Evolutionary conservation across 2,888 invertebrate species (phyloP), one percentile per base, ranked within the genome.

Genomic region (Agonopterix arenella): DNA sequence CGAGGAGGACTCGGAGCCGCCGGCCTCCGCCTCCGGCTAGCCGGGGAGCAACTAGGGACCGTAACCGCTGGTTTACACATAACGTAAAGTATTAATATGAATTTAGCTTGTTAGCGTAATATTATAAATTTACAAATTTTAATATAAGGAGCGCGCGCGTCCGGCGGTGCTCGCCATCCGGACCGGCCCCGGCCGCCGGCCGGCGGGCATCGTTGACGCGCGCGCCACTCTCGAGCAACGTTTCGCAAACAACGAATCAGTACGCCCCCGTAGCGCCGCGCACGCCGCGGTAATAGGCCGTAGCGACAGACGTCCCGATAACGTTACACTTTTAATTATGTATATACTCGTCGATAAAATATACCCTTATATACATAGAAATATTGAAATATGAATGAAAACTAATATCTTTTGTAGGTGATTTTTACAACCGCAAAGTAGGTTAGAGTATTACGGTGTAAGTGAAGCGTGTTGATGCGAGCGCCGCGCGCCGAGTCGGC

Each of bases 361-460:
- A 86, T 89, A 88, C 84, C 82, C 82, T 78, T 82, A 84, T 88
- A 86, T 84, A 85, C 81, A 84, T 89, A 89, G 82, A 84, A 73
- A 73, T 85, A 84, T 74, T 76, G 72, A 84, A 85, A 86, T 82
- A 82, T 81, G 88, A 82, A 89, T 83, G 86, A 86, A 89, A 52
- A 88, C 81, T 89, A 89, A 89, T 90, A 90, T 90, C 89, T 90
- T 90, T 89, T 90, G 89, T 90, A 90, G 89, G 84, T 81, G 86
- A 89, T 86, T 88, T 89, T 90, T 90, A 90, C 89, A 90, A 89
- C 80, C 79, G 88, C 86, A 86, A 84, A 72, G 88, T 88, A 88
- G 88, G 83, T 84, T 86, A 86, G 68, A 76, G 71, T 76, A 74
- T 74, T 80, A 84, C 69, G 66, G 71, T 73, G 79, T 85, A 86